Evolutionary conservation across 2,113 vertebrate genomes (phyloP).

Genomic region (Mesembrinibis cayennensis): DNA sequence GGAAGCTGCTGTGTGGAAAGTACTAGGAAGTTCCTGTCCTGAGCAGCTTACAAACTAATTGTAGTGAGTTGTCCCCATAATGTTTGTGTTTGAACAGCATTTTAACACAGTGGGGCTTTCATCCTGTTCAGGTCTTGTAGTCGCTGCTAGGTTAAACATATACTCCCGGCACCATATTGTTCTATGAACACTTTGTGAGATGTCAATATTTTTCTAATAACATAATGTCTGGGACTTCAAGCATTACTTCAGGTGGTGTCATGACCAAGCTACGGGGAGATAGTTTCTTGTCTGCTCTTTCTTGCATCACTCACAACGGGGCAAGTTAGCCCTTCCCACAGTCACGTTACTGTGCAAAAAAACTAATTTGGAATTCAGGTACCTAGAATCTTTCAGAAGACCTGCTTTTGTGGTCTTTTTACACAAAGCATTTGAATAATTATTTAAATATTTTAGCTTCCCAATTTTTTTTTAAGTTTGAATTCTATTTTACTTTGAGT

Average conservation of each 20-base stretch:
- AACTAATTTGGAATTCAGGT: not conserved
- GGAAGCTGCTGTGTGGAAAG: slow-evolving; percentile 1
- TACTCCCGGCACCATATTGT: not conserved
- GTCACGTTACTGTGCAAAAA: not conserved
- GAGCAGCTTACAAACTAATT: not conserved
- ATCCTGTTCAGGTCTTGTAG: not conserved
- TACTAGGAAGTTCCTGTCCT: not conserved
- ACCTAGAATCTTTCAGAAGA: not conserved
- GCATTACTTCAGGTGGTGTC: slow-evolving; percentile 27
- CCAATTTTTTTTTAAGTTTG: not conserved
- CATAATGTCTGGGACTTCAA: slow-evolving; percentile 17
- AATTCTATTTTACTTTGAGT: not conserved
- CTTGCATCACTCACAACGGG: not conserved
- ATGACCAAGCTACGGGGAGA: not conserved
- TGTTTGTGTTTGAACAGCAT: not conserved
- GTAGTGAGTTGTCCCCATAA: not conserved
- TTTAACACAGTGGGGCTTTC: not conserved
- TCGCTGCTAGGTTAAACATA: not conserved
- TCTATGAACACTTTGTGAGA: not conserved
- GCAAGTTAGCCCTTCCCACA: not conserved
- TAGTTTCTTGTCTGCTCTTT: not conserved
- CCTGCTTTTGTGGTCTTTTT: not conserved
- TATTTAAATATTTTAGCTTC: not conserved
- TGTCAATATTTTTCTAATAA: slow-evolving; percentile 54
- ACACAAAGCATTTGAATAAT: not conserved